These are phyloP conservation scores for Spinus pinus DNA, from an alignment of 2,797 vertebrate genomes.

Conservation along the genomic window DNA sequence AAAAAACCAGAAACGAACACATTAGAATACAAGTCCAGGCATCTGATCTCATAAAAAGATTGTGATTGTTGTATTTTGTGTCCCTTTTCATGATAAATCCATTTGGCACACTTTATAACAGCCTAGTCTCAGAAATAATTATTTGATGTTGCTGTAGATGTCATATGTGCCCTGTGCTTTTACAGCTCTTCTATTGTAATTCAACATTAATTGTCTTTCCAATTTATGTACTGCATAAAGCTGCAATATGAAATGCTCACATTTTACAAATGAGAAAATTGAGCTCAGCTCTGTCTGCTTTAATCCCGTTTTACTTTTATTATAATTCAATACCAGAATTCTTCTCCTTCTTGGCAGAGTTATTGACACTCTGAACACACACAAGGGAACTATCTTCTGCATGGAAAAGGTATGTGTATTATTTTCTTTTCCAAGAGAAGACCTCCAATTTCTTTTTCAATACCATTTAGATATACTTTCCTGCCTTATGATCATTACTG, in stretches of 20 bases:
- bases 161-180: background rate
- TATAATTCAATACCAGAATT: background rate
- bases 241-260: background rate
- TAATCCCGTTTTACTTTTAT: constrained; percentile 22
- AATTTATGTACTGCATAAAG: constrained; percentile 34
- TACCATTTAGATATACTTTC: background rate
- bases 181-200: constrained; percentile 21
- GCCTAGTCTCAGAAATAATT: background rate
- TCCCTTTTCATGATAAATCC: constrained; percentile 47
- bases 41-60: background rate
- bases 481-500: background rate
- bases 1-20: background rate
- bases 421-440: background rate
- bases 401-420: background rate
- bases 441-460: background rate
- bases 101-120: constrained; percentile 31
- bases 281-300: constrained; percentile 2
- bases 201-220: constrained; percentile 44
- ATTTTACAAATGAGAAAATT: constrained; percentile 43
- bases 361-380: constrained; percentile 5
- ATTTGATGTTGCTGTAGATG: background rate
- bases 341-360: background rate
- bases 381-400: background rate
- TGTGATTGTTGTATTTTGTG: background rate
- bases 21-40: background rate